A percentile compares a stretch with the other conserved stretches of the same genome.
Conservation (phyloP, 2,113 vertebrate species). For the Brevimyrus niger region DNA sequence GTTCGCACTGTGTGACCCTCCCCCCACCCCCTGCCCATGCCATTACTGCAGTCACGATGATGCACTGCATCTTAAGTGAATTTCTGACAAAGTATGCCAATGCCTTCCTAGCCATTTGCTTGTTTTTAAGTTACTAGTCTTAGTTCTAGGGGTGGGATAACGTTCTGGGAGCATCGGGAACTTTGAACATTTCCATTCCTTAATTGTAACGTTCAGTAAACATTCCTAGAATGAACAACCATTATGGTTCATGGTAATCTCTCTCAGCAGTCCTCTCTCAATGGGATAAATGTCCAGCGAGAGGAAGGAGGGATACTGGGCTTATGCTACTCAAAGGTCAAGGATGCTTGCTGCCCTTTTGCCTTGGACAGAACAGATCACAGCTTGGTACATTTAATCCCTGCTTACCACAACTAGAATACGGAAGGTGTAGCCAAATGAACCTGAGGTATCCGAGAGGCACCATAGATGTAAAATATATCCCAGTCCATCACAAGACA, state of each 20-base stretch:
- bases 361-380: neutral
- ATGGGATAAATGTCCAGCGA: neutral
- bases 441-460: neutral
- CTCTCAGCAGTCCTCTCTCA: neutral
- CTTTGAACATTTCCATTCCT: neutral
- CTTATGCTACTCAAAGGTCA: neutral
- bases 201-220: neutral
- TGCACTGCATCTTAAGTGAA: neutral
- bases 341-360: neutral
- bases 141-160: neutral
- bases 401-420: neutral
- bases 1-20: neutral
- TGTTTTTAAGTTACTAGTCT: neutral
- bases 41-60: neutral
- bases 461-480: too few species aligned
- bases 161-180: neutral
- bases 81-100: neutral
- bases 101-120: neutral
- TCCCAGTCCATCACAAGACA: too few species aligned
- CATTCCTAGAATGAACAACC: neutral
- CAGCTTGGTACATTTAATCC: neutral
- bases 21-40: neutral
- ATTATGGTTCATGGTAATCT: neutral
- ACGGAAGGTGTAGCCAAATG: neutral
- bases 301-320: neutral